Percentiles rank a stretch among this genome's conserved stretches.
Conservation (phyloP, 2,888 invertebrate species). For the Dynastes tityus region DNA sequence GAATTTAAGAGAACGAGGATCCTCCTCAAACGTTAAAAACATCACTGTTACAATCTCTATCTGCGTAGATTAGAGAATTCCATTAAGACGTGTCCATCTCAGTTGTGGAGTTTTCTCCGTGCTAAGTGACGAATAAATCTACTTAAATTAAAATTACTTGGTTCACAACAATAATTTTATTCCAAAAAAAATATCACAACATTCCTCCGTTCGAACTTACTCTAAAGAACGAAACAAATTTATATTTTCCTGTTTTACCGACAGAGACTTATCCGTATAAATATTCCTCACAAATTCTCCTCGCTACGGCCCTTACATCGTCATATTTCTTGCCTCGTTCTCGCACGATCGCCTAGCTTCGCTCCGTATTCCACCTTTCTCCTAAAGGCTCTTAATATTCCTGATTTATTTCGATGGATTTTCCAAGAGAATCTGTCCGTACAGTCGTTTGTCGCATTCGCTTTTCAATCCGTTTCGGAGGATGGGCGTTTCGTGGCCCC, state of each 20-base stretch:
- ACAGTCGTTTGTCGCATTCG: slow-evolving; percentile 6
- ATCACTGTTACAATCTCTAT: too few species aligned
- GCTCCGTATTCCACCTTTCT: neutral
- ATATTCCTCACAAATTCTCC: neutral
- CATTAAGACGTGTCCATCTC: too few species aligned
- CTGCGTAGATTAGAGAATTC: too few species aligned
- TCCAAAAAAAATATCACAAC: too few species aligned
- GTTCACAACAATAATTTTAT: too few species aligned
- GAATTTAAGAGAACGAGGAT: too few species aligned
- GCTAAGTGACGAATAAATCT: too few species aligned
- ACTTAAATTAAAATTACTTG: too few species aligned
- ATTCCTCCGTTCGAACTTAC: too few species aligned
- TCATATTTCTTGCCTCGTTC: neutral
- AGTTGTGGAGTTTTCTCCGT: too few species aligned
- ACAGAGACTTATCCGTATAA: neutral
- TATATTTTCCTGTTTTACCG: neutral
- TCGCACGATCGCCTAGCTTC: neutral
- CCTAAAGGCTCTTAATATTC: slow-evolving; percentile 23
- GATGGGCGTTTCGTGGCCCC: neutral
- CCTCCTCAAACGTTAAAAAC: too few species aligned
- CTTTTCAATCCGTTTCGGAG: slow-evolving; percentile 29
- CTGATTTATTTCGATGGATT: slow-evolving; percentile 39
- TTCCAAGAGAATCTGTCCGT: slow-evolving; percentile 12
- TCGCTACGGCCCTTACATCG: neutral
- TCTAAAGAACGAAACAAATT: too few species aligned